These are phyloP conservation scores for Riparia riparia DNA, from an alignment of 2,113 vertebrate species.

Conservation along the genomic window DNA sequence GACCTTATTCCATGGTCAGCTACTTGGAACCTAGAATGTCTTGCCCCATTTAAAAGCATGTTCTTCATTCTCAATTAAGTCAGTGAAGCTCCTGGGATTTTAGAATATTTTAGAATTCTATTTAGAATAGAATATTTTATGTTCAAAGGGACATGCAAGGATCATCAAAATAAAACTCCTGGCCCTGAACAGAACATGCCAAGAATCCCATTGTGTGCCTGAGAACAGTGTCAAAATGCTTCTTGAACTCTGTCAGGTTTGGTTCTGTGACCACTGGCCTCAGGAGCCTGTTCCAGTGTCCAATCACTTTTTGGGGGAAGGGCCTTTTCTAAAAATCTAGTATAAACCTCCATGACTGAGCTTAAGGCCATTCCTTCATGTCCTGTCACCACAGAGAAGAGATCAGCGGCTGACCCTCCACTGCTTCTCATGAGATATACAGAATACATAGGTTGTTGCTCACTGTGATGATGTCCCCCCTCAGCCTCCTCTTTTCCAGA, in stretches of 20 bases:
- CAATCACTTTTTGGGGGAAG: rapidly evolving
- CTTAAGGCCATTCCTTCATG: neutral
- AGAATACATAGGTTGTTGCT: neutral
- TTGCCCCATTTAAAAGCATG: neutral
- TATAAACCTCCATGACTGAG: neutral
- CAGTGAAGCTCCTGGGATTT: neutral
- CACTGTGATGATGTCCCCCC: rapidly evolving
- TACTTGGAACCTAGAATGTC: neutral
- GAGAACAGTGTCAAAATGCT: neutral
- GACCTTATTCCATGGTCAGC: neutral
- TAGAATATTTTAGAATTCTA: no score
- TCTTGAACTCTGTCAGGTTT: neutral
- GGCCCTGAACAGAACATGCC: neutral
- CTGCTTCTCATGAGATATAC: neutral
- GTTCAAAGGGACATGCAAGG: rapidly evolving
- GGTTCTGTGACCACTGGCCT: neutral
- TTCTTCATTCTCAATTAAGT: neutral
- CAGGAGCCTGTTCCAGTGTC: neutral
- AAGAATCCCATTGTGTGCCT: neutral
- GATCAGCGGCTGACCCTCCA: neutral
- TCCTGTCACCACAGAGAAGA: neutral
- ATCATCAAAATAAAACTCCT: neutral
- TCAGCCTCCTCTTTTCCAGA: neutral
- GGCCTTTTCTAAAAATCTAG: neutral
- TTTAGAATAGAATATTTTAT: no score